These are phyloP conservation scores for Onychostoma macrolepis DNA, from an alignment of 2,113 vertebrate genomes.

Conservation along the genomic window DNA sequence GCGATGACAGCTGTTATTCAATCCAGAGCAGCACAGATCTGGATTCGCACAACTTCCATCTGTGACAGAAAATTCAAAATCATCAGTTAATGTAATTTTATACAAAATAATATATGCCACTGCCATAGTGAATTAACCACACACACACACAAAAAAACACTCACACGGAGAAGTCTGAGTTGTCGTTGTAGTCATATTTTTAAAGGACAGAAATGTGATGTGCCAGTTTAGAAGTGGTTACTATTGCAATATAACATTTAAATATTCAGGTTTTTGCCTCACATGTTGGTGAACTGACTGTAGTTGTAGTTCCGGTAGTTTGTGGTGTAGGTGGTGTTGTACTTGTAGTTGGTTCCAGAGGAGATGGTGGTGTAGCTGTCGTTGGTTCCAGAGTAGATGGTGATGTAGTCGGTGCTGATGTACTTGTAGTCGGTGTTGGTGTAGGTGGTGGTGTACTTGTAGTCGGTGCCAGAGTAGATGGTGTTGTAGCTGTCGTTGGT, in stretches of 20 bases:
- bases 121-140: background rate
- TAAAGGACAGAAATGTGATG: too few relatives aligned
- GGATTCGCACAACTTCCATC: background rate
- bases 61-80: background rate
- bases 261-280: background rate
- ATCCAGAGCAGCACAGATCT: background rate
- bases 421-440: background rate
- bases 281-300: background rate
- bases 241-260: background rate
- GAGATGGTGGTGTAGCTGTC: too few relatives aligned
- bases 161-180: background rate
- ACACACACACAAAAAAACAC: background rate
- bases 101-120: too few relatives aligned
- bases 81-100: too few relatives aligned
- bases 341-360: too few relatives aligned
- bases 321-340: background rate
- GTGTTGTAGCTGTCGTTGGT: background rate
- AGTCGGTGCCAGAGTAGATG: background rate
- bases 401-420: too few relatives aligned
- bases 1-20: fast-evolving
- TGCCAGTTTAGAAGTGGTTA: background rate
- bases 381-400: too few relatives aligned
- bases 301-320: background rate
- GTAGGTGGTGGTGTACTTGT: background rate
- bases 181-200: background rate